Base-by-base conservation (phyloP, 2,797 vertebrate species). In the Odontamblyopus lacepedii region DNA sequence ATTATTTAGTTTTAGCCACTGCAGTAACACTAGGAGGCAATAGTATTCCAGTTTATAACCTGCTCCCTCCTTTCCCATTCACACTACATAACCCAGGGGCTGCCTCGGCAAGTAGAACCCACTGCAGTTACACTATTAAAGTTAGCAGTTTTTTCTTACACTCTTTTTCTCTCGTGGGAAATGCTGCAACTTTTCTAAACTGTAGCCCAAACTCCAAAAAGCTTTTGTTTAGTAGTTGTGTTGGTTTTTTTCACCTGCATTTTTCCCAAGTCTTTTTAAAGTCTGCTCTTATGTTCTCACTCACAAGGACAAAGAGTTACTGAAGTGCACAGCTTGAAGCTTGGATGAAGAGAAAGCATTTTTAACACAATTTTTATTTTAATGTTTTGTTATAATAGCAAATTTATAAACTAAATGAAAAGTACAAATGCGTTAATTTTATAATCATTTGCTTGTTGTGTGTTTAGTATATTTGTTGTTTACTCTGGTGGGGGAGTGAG, bases 121-220 rank as follows among this genome's bases (percentile, higher is more conserved):
- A 6, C 60, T 83, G 78, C 75, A 77, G 83, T 78, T 65, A 76
- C 83, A 72, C 80, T 81, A 80, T 86, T 86, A 80, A 80, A 83
- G 71, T 85, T 73, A 71, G 74, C 66, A 76, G 75, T 71, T 77
- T 71, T 73, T 69, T 79, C 62, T 72, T 66, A 53, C 67, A 26
- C 67, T 62, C 70, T 69, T 30, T 60, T 30, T 60, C 50, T 57
- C 53, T 57, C 74, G 59, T 80, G 83, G 84, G 87, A 89, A 89
- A 84, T 77, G 82, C 76, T 74, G 76, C 66, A 87, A 72, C 78
- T 82, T 87, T 88, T 69, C 61, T 15, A 74, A 66, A 50, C 74
- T 78, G 63, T 29, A 62, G 57, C 71, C 27, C 1, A 56, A 50
- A 48, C 44, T 48, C 67, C 63, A 61, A 65, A 70, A 82, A 73